Conservation (phyloP, 2,888 invertebrate genomes). For the Liopterus haemorrhoidalis region DNA sequence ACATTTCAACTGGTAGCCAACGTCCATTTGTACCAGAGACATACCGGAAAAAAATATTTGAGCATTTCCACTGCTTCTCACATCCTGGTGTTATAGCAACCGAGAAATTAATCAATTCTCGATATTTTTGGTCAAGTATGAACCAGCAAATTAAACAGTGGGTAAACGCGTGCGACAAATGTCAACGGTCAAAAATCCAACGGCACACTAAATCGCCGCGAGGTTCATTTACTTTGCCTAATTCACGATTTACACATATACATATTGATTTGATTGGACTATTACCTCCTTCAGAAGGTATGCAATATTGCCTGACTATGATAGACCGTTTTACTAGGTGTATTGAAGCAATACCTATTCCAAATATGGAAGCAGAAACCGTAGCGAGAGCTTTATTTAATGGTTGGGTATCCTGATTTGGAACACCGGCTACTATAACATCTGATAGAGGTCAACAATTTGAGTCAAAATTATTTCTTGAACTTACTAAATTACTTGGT, state of each 20-base stretch:
- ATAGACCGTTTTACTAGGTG: too few relatives aligned
- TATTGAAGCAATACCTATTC: too few relatives aligned
- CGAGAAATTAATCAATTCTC: too few relatives aligned
- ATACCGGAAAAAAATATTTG: constrained; percentile 26
- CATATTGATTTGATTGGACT: constrained; percentile 40
- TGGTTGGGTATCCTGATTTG: too few relatives aligned
- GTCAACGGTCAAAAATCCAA: constrained; percentile 36
- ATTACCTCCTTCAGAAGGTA: constrained; percentile 34
- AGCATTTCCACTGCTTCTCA: constrained; percentile 23
- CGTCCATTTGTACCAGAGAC: constrained; percentile 29
- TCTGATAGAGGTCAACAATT: too few relatives aligned
- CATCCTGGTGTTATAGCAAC: constrained; percentile 27
- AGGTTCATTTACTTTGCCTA: too few relatives aligned
- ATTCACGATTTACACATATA: constrained; percentile 38
- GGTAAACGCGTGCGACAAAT: constrained; percentile 35
- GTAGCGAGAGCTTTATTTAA: constrained; percentile 16
- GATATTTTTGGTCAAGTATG: constrained; percentile 35
- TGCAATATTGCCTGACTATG: too few relatives aligned
- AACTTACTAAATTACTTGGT: constrained; percentile 18
- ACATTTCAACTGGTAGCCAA: not conserved
- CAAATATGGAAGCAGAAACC: constrained; percentile 30
- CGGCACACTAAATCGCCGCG: constrained; percentile 32
- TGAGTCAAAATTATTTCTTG: constrained; percentile 16
- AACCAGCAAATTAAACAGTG: constrained; percentile 34
- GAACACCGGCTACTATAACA: too few relatives aligned